Evolutionary conservation across 2,888 invertebrate species (phyloP), one percentile per base, ranked within the genome.

Genomic region (Leuctra nigra): DNA sequence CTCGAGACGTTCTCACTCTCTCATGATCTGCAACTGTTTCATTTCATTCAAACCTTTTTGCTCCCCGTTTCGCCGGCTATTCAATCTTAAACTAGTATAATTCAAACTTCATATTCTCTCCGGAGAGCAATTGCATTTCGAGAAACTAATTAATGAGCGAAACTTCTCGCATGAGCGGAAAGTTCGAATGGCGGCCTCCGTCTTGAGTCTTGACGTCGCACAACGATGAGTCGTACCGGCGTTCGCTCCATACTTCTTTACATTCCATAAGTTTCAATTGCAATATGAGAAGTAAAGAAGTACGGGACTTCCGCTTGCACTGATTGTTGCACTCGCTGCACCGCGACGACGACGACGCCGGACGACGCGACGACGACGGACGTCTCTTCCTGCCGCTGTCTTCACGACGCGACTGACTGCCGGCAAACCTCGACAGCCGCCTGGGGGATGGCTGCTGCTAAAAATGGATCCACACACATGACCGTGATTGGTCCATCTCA

Each of bases 231-330:
- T 57, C 55, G 50, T 56, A 59, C 62, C 63, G 57, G 56, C 58
- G 60, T 59, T 57, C 61, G 85, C 86, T 87, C 88, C 88, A 88
- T 88, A 91, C 91, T 92, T 92, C 92, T 91, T 91, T 91, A 91
- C 91, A 91, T 92, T 92, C 91, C 91, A 91, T 91, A 91, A 77
- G 83, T 64, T 63, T 82, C 70, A 75, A 80, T 78, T 73, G 73
- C 78, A 86, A 86, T 91, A 90, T 90, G 90, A 89, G 87, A 89
- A 89, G 89, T 89, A 90, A 90, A 87, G 90, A 91, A 91, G 91
- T 87, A 91, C 88, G 90, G 89, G 87, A 86, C 87, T 82, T 77
- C 79, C 80, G 77, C 77, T 35, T 52, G 39, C 46, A 53, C 29
- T 35, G 38, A 22, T 36, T 39, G 25, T 47, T 9, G 56, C 47